phyloP scores from a whole-genome alignment of 2,113 vertebrate genomes.

The Festucalex cinctus region DNA sequence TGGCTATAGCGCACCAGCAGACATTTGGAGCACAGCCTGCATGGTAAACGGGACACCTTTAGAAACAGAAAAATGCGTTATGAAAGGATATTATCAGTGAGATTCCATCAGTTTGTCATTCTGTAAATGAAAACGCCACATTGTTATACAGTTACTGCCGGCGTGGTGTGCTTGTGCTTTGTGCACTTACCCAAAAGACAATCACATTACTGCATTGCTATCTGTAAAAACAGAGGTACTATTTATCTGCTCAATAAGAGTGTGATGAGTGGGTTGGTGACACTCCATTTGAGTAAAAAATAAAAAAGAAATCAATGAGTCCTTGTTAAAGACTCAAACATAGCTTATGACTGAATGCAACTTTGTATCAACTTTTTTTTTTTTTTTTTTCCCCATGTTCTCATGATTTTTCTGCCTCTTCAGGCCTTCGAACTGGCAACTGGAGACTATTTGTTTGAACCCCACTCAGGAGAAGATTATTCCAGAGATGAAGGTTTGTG shows the following conservation, averaged over 20 bases:
- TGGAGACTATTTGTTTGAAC: conserved; percentile 95
- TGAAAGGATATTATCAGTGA: not conserved
- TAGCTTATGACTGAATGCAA: not conserved
- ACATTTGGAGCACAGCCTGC: conserved; percentile 98
- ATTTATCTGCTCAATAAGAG: not conserved
- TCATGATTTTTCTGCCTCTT: conserved; percentile 11
- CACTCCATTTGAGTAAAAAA: not conserved
- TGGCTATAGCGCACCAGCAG: conserved; percentile 92
- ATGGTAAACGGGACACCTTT: conserved; percentile 77
- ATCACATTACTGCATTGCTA: too few relatives aligned
- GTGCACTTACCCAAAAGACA: too few relatives aligned
- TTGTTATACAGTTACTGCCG: too few relatives aligned
- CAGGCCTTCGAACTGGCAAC: conserved; percentile 95
- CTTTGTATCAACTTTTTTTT: not conserved
- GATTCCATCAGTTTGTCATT: too few relatives aligned
- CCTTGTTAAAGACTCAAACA: not conserved
- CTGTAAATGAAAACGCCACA: too few relatives aligned
- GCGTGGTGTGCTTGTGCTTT: too few relatives aligned
- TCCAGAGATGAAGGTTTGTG: conserved; percentile 90
- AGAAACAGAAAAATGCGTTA: not conserved
- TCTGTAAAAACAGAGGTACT: too few relatives aligned
- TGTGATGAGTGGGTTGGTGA: not conserved
- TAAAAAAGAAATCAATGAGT: not conserved
- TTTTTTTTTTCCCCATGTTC: not conserved
- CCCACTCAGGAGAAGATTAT: conserved; percentile 95